Evolutionary conservation across 2,888 invertebrate genomes (phyloP).

Genomic region (Diarsia dahlii): DNA sequence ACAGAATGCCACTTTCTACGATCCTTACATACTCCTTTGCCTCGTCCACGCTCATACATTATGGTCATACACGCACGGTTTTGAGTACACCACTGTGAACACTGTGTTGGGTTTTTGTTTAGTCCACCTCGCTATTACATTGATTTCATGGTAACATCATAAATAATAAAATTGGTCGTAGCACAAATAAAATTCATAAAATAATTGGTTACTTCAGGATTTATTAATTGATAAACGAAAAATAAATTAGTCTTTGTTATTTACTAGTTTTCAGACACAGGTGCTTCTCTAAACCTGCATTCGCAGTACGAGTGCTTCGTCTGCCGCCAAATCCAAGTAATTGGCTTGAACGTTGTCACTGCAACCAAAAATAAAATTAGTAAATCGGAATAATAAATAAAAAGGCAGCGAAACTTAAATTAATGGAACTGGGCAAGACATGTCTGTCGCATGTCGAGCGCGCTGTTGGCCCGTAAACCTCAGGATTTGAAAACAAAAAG

Average conservation of each 20-base stretch:
- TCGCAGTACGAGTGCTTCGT: conserved; percentile 86
- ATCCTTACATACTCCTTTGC: too few species aligned
- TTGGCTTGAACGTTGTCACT: conserved; percentile 84
- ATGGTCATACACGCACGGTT: too few species aligned
- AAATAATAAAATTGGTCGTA: neutral
- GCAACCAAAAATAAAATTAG: conserved; percentile 69
- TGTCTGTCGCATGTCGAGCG: too few species aligned
- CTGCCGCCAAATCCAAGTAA: conserved; percentile 82
- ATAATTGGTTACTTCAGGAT: conserved; percentile 18
- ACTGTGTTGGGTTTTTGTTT: neutral
- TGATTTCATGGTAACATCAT: neutral
- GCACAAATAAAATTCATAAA: neutral
- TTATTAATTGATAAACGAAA: conserved; percentile 32
- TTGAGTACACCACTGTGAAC: too few species aligned
- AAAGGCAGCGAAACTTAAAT: too few species aligned
- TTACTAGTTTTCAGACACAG: neutral
- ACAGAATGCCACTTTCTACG: too few species aligned
- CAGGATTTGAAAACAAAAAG: neutral
- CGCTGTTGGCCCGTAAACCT: too few species aligned
- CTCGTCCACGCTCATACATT: too few species aligned
- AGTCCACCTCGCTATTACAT: neutral
- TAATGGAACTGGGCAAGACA: too few species aligned
- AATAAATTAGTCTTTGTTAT: conserved; percentile 16
- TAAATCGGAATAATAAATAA: neutral
- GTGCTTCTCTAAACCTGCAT: conserved; percentile 79